Conservation (phyloP, 2,888 invertebrate species). For the Amphiduros pacificus region DNA sequence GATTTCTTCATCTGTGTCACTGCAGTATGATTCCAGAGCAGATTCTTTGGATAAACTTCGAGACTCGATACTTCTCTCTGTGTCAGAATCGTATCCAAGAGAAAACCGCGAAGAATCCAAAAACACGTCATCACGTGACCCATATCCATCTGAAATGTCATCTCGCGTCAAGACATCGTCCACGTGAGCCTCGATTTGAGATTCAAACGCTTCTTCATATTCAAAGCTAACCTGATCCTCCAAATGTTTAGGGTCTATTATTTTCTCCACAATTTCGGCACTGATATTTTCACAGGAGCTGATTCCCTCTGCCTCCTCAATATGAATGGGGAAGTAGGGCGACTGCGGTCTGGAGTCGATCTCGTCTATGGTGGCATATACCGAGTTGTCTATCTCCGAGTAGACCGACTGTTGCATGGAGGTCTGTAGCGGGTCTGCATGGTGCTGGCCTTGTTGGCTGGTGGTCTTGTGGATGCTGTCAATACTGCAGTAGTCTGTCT, state of each 20-base stretch:
- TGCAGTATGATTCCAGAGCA: conserved; percentile 7
- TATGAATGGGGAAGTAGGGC: neutral
- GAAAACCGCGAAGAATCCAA: neutral
- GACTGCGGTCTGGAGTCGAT: neutral
- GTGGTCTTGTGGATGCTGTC: neutral
- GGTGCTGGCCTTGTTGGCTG: neutral
- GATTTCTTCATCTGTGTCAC: conserved; percentile 1
- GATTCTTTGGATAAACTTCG: neutral
- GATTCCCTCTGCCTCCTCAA: neutral
- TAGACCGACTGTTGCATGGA: neutral
- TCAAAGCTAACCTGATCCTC: conserved; percentile 32
- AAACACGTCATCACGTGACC: neutral
- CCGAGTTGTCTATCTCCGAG: conserved; percentile 9
- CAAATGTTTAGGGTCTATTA: neutral
- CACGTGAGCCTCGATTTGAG: conserved; percentile 34
- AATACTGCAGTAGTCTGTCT: neutral
- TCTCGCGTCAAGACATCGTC: conserved; percentile 3
- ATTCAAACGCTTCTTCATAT: conserved; percentile 38
- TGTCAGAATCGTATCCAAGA: neutral
- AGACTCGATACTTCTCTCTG: neutral
- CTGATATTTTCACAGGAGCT: neutral
- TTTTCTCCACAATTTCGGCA: neutral
- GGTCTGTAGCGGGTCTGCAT: neutral
- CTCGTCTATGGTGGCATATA: neutral
- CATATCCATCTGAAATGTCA: conserved; percentile 3